Percentiles rank a stretch among this genome's conserved stretches.
These are phyloP conservation scores for Globodera ellingtonae DNA, from an alignment of 1,140 invertebrate species.

Conservation along the genomic window DNA sequence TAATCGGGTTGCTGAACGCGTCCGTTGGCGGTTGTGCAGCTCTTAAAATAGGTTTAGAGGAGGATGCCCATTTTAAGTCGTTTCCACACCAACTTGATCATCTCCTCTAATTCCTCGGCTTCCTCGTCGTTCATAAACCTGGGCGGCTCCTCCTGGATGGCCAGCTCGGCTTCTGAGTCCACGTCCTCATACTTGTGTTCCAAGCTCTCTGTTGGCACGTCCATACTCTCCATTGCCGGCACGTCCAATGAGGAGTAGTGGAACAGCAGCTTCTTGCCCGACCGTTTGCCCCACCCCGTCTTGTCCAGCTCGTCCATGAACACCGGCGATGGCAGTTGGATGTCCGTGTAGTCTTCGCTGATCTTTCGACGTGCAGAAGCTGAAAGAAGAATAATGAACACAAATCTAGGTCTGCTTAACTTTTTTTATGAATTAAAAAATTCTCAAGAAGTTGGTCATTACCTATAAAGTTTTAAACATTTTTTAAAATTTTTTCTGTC, in stretches of 20 bases:
- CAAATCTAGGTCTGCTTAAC: too few relatives aligned
- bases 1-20: conserved; percentile 29
- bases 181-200: conserved; percentile 23
- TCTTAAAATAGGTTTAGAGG: conserved; percentile 5
- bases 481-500: too few relatives aligned
- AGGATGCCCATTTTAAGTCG: neutral
- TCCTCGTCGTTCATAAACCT: conserved; percentile 23
- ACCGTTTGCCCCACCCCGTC: conserved; percentile 23
- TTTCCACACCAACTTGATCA: conserved; percentile 14
- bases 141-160: conserved; percentile 26
- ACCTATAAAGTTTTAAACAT: neutral
- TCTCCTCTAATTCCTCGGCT: conserved; percentile 29
- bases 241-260: conserved; percentile 18
- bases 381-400: neutral
- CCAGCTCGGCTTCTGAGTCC: conserved; percentile 22
- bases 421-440: neutral
- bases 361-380: conserved; percentile 31
- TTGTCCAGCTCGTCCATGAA: conserved; percentile 25
- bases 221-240: neutral
- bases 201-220: neutral
- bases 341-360: conserved; percentile 28
- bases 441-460: neutral
- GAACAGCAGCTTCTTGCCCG: conserved; percentile 22
- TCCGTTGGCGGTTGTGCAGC: conserved; percentile 25
- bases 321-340: conserved; percentile 27